phyloP scores from a whole-genome alignment of 2,113 vertebrate species.

The Budorcas taxicolor region DNA sequence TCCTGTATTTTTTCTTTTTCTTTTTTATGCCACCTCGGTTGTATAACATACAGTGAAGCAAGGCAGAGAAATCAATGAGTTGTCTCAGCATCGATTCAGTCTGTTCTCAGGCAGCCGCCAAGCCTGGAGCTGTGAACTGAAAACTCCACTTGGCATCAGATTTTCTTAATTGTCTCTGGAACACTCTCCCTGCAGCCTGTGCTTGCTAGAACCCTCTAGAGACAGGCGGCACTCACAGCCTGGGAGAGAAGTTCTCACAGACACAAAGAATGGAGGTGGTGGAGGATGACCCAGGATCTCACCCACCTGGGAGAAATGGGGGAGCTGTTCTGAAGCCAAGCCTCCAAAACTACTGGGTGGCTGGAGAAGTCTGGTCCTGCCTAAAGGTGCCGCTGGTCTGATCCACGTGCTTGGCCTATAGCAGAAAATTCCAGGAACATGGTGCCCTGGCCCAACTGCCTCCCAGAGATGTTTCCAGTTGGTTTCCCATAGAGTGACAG shows the following conservation, averaged over 20 bases:
- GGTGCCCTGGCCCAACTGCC: not conserved
- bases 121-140: slow-evolving; percentile 75
- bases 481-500: not conserved
- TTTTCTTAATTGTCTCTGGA: slow-evolving; percentile 78
- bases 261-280: slow-evolving; percentile 24
- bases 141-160: slow-evolving; percentile 69
- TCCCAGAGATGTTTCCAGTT: not conserved
- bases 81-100: slow-evolving; percentile 72
- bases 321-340: not conserved
- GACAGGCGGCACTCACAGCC: slow-evolving; percentile 29
- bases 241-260: slow-evolving; percentile 47
- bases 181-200: slow-evolving; percentile 62
- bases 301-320: not conserved
- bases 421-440: not conserved
- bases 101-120: slow-evolving; percentile 72
- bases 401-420: not conserved
- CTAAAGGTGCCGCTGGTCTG: not conserved
- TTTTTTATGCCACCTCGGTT: slow-evolving; percentile 61
- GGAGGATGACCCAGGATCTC: not conserved
- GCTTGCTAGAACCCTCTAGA: slow-evolving; percentile 79
- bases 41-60: slow-evolving; percentile 71
- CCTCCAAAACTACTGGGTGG: not conserved
- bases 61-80: slow-evolving; percentile 76
- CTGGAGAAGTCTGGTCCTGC: not conserved
- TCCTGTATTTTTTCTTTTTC: slow-evolving; percentile 58